A percentile compares a stretch with the other conserved stretches of the same genome.
Evolutionary conservation across 2,888 invertebrate genomes (phyloP).

Genomic region (Tipula vernalis): DNA sequence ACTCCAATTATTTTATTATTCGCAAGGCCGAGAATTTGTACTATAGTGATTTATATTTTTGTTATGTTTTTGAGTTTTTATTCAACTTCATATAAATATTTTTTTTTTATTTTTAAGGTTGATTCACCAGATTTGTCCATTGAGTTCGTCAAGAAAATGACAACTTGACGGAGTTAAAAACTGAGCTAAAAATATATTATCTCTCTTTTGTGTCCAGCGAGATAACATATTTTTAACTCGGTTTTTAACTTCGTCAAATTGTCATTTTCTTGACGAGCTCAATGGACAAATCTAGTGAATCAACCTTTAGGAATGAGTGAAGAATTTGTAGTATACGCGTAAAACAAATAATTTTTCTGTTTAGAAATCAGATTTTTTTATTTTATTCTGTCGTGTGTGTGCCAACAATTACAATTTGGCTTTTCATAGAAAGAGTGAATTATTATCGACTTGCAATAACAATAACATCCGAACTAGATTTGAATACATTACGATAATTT

Average conservation of each 20-base stretch:
- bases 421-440: not conserved
- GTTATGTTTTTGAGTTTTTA: not conserved
- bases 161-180: too few relatives aligned
- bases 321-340: not conserved
- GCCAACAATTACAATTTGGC: not conserved
- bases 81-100: not conserved
- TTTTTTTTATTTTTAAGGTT: not conserved
- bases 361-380: not conserved
- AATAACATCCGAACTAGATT: not conserved
- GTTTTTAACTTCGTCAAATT: too few relatives aligned
- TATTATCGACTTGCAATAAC: not conserved
- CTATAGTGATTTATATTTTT: not conserved
- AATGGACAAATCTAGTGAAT: too few relatives aligned
- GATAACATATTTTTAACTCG: too few relatives aligned
- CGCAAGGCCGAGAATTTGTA: not conserved
- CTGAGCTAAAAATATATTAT: too few relatives aligned
- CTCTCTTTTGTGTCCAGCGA: too few relatives aligned
- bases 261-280: too few relatives aligned
- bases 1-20: not conserved
- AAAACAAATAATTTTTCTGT: not conserved
- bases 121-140: too few relatives aligned
- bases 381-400: not conserved
- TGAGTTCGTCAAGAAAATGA: too few relatives aligned
- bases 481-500: not conserved
- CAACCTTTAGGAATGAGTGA: not conserved